Evolutionary conservation across 2,888 invertebrate species (phyloP).

Genomic region (Branchellion lobata): DNA sequence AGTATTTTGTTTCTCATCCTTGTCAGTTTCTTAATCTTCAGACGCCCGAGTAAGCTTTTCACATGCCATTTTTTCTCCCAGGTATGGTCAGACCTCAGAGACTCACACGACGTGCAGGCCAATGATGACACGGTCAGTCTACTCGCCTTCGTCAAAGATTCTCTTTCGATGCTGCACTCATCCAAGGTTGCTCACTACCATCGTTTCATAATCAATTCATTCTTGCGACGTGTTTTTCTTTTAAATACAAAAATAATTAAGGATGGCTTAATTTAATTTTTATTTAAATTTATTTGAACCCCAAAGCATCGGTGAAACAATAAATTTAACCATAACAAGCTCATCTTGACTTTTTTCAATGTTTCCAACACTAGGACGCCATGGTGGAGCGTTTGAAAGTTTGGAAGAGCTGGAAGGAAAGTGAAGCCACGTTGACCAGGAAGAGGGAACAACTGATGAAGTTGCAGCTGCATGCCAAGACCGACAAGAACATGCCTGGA

Average conservation of each 20-base stretch:
- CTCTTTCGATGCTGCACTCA: conserved; percentile 83
- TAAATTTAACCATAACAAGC: no score
- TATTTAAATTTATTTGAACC: no score
- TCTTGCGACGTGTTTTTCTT: neutral
- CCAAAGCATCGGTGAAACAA: no score
- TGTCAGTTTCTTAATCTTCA: no score
- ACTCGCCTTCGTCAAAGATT: conserved; percentile 91
- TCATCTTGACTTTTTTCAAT: conserved; percentile 24
- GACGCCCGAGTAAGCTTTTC: no score
- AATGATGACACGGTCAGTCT: conserved; percentile 90
- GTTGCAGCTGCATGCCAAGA: conserved; percentile 81
- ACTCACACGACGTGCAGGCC: conserved; percentile 73
- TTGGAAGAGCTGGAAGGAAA: conserved; percentile 97
- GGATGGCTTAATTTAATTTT: no score
- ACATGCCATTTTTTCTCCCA: no score
- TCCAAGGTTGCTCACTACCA: conserved; percentile 71
- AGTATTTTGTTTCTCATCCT: no score
- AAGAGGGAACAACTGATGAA: conserved; percentile 91
- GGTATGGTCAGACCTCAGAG: conserved; percentile 67
- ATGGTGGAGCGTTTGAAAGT: conserved; percentile 76
- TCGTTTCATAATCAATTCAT: neutral
- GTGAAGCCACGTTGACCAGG: conserved; percentile 88
- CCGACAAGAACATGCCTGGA: conserved; percentile 71
- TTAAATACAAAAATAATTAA: no score
- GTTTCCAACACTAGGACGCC: conserved; percentile 66